Conservation (phyloP, 2,888 invertebrate genomes). For the Cheilosia vernalis region DNA sequence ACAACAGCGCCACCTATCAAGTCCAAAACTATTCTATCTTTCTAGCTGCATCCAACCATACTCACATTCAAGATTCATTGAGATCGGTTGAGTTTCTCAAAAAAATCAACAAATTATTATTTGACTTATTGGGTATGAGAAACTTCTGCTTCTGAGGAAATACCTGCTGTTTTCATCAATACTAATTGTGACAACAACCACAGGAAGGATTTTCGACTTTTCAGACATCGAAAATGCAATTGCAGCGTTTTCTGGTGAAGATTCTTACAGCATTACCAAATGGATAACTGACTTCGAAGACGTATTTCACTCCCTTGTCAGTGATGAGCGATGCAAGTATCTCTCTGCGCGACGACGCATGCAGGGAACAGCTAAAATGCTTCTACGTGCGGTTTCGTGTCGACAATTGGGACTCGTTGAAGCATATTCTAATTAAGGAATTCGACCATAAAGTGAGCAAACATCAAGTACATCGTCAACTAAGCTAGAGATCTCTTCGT, state of each 20-base stretch:
- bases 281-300: constrained; percentile 3
- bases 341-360: background rate
- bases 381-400: constrained; percentile 4
- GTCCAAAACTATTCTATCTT: no score
- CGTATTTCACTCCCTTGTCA: background rate
- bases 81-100: no score
- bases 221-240: background rate
- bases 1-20: no score
- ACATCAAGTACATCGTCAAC: background rate
- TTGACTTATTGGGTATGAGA: no score
- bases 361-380: constrained; percentile 1
- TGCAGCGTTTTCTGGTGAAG: background rate
- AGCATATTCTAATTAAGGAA: background rate
- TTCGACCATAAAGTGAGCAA: background rate
- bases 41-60: no score
- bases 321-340: constrained; percentile 5
- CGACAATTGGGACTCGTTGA: background rate
- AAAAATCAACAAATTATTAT: no score
- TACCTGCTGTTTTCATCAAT: background rate
- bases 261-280: background rate
- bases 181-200: background rate
- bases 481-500: background rate
- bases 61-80: no score
- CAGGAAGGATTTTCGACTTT: background rate
- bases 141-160: background rate